phyloP scores from a whole-genome alignment of 92 coral and sea anemone genomes.

The Siderastrea radians region DNA sequence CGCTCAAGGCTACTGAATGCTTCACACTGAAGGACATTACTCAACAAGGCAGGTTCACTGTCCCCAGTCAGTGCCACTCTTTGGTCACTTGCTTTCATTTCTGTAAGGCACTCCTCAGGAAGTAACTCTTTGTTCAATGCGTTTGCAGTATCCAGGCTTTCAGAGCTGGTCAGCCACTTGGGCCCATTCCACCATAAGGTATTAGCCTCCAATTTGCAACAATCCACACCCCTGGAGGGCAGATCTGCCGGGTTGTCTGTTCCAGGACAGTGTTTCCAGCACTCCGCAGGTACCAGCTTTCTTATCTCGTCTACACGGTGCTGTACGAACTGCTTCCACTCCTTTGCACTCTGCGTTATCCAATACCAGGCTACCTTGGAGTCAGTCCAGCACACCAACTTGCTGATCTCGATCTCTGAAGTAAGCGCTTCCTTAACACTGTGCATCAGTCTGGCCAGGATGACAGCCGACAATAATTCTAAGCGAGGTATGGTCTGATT shows the following conservation, averaged over 20 bases:
- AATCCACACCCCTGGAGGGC: constrained; percentile 41
- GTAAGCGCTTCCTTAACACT: no score
- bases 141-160: neutral
- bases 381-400: constrained; percentile 29
- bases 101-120: constrained; percentile 14
- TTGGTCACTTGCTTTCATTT: constrained; percentile 10
- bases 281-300: constrained; percentile 12
- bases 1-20: constrained; percentile 15
- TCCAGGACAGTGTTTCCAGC: constrained; percentile 14
- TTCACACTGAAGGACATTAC: neutral
- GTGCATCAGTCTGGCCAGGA: constrained; percentile 23
- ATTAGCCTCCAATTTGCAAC: neutral
- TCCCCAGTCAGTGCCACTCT: neutral
- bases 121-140: no score
- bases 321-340: constrained; percentile 46
- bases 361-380: constrained; percentile 26
- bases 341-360: constrained; percentile 9
- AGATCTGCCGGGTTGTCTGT: constrained; percentile 21
- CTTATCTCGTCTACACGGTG: constrained; percentile 31
- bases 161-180: constrained; percentile 16
- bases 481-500: constrained; percentile 26
- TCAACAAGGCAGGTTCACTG: neutral
- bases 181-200: constrained; percentile 31
- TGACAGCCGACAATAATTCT: constrained; percentile 24
- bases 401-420: neutral